Conservation (phyloP, 2,888 invertebrate species). For the Apomyelois bistriatella region DNA sequence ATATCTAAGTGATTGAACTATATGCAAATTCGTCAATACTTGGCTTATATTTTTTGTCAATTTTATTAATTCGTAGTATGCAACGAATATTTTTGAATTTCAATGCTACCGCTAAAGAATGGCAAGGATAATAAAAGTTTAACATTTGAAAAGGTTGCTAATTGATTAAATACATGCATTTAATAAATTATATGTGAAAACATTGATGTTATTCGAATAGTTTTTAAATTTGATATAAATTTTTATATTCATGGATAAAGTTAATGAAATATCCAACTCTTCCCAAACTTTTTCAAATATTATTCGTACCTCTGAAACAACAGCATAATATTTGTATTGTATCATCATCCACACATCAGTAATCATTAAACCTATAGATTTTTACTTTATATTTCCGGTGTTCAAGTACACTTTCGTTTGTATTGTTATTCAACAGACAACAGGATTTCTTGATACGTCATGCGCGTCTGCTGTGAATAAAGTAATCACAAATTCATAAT, state of each 20-base stretch:
- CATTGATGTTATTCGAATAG: no score
- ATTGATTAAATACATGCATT: no score
- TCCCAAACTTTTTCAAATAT: not conserved
- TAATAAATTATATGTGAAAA: no score
- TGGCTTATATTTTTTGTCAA: no score
- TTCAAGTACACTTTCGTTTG: constrained; percentile 45
- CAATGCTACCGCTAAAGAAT: no score
- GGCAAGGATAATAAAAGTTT: no score
- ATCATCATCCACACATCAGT: not conserved
- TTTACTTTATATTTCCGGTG: constrained; percentile 43
- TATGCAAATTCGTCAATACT: no score
- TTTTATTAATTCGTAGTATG: no score
- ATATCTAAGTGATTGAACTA: no score
- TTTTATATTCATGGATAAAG: not conserved
- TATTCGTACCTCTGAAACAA: not conserved
- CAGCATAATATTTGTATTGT: not conserved
- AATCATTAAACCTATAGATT: constrained; percentile 15
- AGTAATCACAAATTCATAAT: constrained; percentile 16
- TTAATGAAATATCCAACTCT: not conserved
- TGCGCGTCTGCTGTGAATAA: constrained; percentile 19
- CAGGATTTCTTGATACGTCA: constrained; percentile 25
- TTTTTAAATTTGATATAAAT: no score
- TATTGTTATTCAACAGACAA: constrained; percentile 47
- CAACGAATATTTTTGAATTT: no score
- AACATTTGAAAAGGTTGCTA: no score